phyloP scores from a whole-genome alignment of 2,113 vertebrate genomes.

The Oplegnathus fasciatus region DNA sequence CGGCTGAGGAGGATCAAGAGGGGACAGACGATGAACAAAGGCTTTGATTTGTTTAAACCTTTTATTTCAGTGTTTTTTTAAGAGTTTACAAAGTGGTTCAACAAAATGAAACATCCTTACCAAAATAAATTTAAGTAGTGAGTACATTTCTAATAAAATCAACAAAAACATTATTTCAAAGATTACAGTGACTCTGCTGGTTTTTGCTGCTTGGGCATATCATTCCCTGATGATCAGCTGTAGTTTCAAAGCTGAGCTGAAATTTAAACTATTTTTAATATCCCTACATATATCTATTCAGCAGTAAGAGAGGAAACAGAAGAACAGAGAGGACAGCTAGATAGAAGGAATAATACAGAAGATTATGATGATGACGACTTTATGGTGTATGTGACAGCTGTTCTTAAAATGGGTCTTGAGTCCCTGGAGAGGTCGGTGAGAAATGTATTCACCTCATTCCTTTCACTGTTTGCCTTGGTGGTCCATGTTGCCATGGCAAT shows the following conservation, averaged over 20 bases:
- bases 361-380: slow-evolving; percentile 48
- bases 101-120: background rate
- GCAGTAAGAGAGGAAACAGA: background rate
- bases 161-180: too few species aligned
- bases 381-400: slow-evolving; percentile 63
- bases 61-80: background rate
- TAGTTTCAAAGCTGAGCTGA: background rate
- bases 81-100: background rate
- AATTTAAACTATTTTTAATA: background rate
- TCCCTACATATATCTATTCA: background rate
- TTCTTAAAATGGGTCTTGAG: slow-evolving; percentile 70
- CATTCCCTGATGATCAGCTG: background rate
- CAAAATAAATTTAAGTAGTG: background rate
- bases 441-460: slow-evolving; percentile 73
- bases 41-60: too few species aligned
- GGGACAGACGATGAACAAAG: background rate
- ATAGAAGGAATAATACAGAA: slow-evolving; percentile 7
- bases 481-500: slow-evolving; percentile 55
- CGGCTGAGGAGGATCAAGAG: slow-evolving; percentile 74
- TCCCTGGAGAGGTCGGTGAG: slow-evolving; percentile 47
- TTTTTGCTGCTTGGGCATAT: too few species aligned
- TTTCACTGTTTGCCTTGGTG: slow-evolving; percentile 53
- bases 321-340: background rate
- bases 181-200: too few species aligned
- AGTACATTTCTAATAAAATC: background rate